Conservation (phyloP, 2,888 invertebrate genomes). For the Ferrisia virgata region DNA sequence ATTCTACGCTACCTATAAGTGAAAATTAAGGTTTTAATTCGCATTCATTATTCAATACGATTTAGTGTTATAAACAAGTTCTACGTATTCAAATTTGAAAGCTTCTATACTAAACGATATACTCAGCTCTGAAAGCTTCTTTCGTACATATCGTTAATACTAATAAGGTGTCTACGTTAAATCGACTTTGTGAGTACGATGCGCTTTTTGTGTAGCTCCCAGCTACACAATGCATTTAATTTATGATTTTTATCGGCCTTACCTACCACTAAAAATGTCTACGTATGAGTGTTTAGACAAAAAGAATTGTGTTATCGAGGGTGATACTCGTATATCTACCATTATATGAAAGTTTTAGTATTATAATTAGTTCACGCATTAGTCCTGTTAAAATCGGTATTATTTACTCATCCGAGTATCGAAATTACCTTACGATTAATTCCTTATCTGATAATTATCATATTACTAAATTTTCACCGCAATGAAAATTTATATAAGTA, state of each 20-base stretch:
- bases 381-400: too few species aligned
- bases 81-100: slow-evolving; percentile 14
- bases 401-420: too few species aligned
- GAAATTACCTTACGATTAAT: too few species aligned
- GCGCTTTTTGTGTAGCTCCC: not conserved
- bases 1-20: not conserved
- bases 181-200: not conserved
- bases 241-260: too few species aligned
- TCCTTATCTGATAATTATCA: too few species aligned
- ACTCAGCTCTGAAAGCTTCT: not conserved
- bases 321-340: too few species aligned
- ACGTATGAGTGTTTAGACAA: not conserved
- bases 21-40: slow-evolving; percentile 23
- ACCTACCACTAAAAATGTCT: too few species aligned
- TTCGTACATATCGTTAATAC: slow-evolving; percentile 11
- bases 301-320: not conserved
- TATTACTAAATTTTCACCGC: too few species aligned
- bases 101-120: not conserved
- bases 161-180: not conserved
- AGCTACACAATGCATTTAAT: too few species aligned
- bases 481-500: too few species aligned
- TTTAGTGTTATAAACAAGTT: slow-evolving; percentile 11
- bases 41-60: slow-evolving; percentile 22
- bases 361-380: too few species aligned
- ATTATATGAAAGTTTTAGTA: too few species aligned